These are phyloP conservation scores for Catocala fraxini DNA, from an alignment of 2,888 invertebrate species.

Conservation along the genomic window DNA sequence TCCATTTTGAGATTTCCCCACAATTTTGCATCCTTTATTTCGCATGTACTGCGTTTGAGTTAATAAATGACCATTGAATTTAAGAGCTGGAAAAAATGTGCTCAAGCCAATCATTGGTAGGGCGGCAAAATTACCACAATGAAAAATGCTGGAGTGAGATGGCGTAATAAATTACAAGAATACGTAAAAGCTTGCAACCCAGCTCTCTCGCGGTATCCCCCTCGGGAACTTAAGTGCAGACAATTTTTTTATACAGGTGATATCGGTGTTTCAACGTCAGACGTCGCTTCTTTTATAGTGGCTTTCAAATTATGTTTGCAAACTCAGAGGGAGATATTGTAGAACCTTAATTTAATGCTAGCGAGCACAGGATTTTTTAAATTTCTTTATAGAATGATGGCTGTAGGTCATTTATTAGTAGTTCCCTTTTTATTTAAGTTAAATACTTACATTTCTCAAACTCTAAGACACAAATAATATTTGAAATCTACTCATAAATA, in stretches of 20 bases:
- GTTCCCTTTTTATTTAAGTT: too few species aligned
- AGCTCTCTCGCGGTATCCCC: constrained; percentile 51
- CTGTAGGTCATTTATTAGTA: too few species aligned
- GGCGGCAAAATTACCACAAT: constrained; percentile 64
- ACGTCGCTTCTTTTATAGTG: too few species aligned
- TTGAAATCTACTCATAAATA: too few species aligned
- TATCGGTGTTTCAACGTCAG: constrained; percentile 33
- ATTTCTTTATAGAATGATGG: too few species aligned
- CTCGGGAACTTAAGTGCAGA: constrained; percentile 52
- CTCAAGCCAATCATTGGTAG: constrained; percentile 65
- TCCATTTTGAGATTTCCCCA: constrained; percentile 19
- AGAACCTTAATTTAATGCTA: too few species aligned
- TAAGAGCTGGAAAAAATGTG: constrained; percentile 55
- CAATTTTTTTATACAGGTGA: constrained; percentile 49
- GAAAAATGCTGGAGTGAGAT: constrained; percentile 62
- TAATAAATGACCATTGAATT: constrained; percentile 62
- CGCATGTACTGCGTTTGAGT: constrained; percentile 41
- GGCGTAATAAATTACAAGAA: constrained; percentile 74
- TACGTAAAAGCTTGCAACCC: constrained; percentile 65
- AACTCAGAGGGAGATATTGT: too few species aligned
- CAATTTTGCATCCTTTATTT: constrained; percentile 38
- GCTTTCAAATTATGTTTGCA: too few species aligned
- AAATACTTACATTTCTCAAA: too few species aligned
- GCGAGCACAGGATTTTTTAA: too few species aligned
- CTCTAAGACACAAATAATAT: too few species aligned